These are phyloP conservation scores for Heliangelus exortis DNA, from an alignment of 2,797 vertebrate species.

Conservation along the genomic window DNA sequence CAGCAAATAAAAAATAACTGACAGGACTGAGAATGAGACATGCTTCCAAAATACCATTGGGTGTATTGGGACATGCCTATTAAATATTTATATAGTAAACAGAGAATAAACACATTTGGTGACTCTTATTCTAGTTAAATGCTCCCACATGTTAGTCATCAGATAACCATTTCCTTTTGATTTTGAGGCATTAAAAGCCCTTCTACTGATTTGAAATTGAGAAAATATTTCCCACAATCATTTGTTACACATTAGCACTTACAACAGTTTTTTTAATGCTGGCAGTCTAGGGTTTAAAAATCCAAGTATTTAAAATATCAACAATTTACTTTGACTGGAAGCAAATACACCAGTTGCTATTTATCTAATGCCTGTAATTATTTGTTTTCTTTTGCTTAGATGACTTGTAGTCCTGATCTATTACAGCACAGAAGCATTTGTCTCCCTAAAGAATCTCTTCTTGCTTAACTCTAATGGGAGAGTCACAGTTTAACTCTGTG, in stretches of 20 bases:
- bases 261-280: neutral
- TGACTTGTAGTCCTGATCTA: neutral
- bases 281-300: neutral
- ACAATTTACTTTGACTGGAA: neutral
- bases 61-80: neutral
- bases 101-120: neutral
- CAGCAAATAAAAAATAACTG: neutral
- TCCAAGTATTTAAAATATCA: neutral
- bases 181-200: neutral
- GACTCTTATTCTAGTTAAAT: neutral
- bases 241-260: neutral
- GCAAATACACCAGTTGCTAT: neutral
- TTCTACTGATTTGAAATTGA: neutral
- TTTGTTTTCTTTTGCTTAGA: neutral
- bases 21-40: neutral
- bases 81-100: neutral
- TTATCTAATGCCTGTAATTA: neutral
- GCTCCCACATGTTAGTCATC: neutral
- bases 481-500: neutral
- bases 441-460: neutral
- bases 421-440: neutral
- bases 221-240: neutral
- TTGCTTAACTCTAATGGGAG: neutral
- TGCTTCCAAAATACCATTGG: neutral
- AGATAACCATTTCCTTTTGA: neutral